Evolutionary conservation across 2,888 invertebrate genomes (phyloP), one percentile per base, ranked within the genome.

Genomic region (Eilema depressum): DNA sequence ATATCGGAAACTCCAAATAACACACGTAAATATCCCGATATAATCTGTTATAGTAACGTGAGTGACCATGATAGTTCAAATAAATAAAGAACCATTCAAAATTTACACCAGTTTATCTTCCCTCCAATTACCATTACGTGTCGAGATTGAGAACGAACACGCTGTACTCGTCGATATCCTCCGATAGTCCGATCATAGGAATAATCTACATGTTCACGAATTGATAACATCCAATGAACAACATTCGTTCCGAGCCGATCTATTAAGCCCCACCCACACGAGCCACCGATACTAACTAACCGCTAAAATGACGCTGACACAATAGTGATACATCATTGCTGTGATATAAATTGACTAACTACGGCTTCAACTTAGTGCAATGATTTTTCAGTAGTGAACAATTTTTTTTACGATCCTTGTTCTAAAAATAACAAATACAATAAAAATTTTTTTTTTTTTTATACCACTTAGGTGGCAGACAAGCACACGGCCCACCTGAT

Each of bases 211-310:
- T 92, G 90, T 92, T 90, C 88, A 86, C 85, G 85, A 86, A 90
- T 90, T 88, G 93, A 93, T 93, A 93, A 90, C 90, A 93, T 92
- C 91, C 92, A 91, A 91, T 92, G 90, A 91, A 92, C 92, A 92
- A 93, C 91, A 93, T 93, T 92, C 91, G 85, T 92, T 88, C 83
- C 69, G 74, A 87, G 86, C 78, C 83, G 86, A 91, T 91, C 90
- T 88, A 91, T 93, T 92, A 91, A 86, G 88, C 90, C 89, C 91
- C 92, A 88, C 94, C 93, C 91, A 94, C 93, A 92, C 91, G 73
- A 84, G 89, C 89, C 84, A 88, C 88, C 78, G 89, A 86, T 85
- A 85, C 79, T 75, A 81, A 83, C 79, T 75, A 77, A 77, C 75
- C 74, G 63, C 75, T 92, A 91, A 93, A 86, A 92, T 91, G 88